Base-by-base conservation (phyloP, 2,888 invertebrate species). In the Phorcus lineatus region DNA sequence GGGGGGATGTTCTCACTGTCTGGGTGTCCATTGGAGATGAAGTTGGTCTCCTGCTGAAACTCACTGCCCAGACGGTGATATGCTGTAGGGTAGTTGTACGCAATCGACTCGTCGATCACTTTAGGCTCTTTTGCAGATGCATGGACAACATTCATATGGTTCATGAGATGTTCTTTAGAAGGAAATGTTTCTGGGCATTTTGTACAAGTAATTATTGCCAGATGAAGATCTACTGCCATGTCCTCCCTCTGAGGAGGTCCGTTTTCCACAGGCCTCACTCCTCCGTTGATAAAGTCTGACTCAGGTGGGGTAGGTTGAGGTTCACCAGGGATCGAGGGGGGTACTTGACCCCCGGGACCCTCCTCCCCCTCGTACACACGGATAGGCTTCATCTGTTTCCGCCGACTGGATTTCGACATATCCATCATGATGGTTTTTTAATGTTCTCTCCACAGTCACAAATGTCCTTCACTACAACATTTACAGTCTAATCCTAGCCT, bases 1-100 rank as follows among this genome's bases (percentile, higher is more conserved):
- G 67, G 52, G 36, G 47, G 28, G 17, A 31, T 54, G n/a, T 76
- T 31, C 66, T 78, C 75, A 52, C 79, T 62, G n/a, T 83, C 84
- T 36, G 85, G 78, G 74, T 89, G 87, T 55, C 89, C 89, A 81
- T 91, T 90, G 31, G 88, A 77, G 66, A 88, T 66, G 62, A 86
- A 86, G 40, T 76, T 82, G 78, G 81, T 87, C 74, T 88, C 88
- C 82, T 89, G 90, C 53, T 89, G 89, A 62, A 97, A 93, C 97
- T 98, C 89, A 97, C 94, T 93, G 96, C 97, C 88, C 96, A 95
- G 89, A 97, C 96, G 97, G 97, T 98, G 24, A 96, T 93, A 93
- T 47, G 90, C 91, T 11, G 93, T 93, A 22, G 92, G 92, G 82
- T 90, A 93, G 22, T 84, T 82, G 22, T 78, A 36, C n/a, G 57